Percentiles rank a stretch among this genome's conserved stretches.
Evolutionary conservation across 2,888 invertebrate genomes (phyloP).

Genomic region (Bombylius discolor): DNA sequence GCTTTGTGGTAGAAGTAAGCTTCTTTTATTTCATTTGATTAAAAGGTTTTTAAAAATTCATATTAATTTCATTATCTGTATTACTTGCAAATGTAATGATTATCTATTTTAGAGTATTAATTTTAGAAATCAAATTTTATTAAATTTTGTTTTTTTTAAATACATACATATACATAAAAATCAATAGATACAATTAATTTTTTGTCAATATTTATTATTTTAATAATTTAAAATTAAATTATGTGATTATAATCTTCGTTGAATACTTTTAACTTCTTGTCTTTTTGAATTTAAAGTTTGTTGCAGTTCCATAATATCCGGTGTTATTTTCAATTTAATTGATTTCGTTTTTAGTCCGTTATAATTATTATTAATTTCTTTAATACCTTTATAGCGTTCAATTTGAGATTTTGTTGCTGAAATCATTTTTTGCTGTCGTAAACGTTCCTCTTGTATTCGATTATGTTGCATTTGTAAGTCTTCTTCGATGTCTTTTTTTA

Average conservation of each 20-base stretch:
- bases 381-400: constrained; percentile 3
- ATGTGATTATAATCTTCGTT: not conserved
- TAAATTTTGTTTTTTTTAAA: no score
- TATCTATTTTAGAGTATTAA: no score
- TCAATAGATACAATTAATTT: no score
- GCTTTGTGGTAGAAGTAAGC: no score
- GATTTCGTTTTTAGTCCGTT: not conserved
- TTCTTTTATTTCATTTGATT: no score
- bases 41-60: no score
- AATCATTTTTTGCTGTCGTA: constrained; percentile 1
- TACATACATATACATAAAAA: no score
- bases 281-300: constrained; percentile 6
- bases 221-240: no score
- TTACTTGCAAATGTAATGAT: no score
- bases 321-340: constrained; percentile 1
- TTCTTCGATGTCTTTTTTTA: not conserved
- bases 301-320: constrained; percentile 8
- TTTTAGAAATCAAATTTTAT: no score
- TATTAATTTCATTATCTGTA: no score
- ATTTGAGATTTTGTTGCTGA: not conserved
- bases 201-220: no score
- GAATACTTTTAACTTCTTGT: not conserved
- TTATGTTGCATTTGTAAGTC: not conserved
- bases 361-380: not conserved
- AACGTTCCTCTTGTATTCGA: constrained; percentile 6